Evolutionary conservation across 2,113 vertebrate genomes (phyloP), one percentile per base, ranked within the genome.

Genomic region (Paratilapia polleni): DNA sequence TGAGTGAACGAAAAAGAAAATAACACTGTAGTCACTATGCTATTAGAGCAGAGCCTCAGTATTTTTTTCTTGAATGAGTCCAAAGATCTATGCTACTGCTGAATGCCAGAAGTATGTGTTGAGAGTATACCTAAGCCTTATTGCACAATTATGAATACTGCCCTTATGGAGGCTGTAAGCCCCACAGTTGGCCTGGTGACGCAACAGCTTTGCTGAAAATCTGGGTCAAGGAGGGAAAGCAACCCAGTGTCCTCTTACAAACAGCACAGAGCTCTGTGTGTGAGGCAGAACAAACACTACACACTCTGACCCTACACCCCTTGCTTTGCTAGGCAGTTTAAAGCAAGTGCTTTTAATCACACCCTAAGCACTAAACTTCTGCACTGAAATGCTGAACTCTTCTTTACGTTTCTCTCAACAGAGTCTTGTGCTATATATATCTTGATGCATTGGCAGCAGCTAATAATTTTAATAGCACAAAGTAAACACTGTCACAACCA

Each of bases 191-290:
- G 86, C 60, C 84, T 66, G 49, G 47, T 87, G 89, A 91, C 22
- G 84, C 63, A 95, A 89, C 62, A 85, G 86, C 85, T 87, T 91
- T 90, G 66, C 80, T 52, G 83, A 86, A 92, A 92, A 95, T 94
- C 89, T 94, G 93, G 92, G 93, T 90, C 92, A 93, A 91, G 90
- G 84, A 89, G 79, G 85, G 78, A 93, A 90, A 90, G 43, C 74
- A 54, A 84, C 85, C 70, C 64, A 87, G 92, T 91, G 89, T 94
- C 94, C 83, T 62, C 83, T 92, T 90, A 92, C 91, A 94, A 85
- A 82, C 77, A 83, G 38, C 47, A 81, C 73, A 84, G 36, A 84
- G 62, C 57, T 87, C 76, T 41, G 74, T 74, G 68, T 87, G 47
- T 19, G 41, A 81, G 61, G 77, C 64, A 85, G 75, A 83, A 84